Conservation (phyloP, 2,797 vertebrate genomes). For the Helarctos malayanus region DNA sequence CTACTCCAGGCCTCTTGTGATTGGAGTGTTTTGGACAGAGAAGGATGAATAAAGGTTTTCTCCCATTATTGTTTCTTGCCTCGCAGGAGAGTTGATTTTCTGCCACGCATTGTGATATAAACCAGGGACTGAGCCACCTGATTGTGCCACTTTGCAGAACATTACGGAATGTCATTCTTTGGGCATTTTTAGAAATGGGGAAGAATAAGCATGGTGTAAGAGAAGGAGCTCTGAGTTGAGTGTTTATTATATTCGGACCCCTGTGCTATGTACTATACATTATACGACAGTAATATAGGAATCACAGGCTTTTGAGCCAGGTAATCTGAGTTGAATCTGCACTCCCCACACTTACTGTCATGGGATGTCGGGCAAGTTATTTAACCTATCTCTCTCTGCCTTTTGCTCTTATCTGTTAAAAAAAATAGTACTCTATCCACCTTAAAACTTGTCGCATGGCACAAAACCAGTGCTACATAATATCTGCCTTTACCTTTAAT, state of each 20-base stretch:
- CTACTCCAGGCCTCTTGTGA: background rate
- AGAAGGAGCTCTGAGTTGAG: background rate
- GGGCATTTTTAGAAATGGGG: background rate
- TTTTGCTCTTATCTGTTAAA: background rate
- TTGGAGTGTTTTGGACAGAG: background rate
- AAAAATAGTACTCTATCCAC: background rate
- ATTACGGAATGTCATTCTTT: background rate
- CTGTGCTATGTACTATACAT: background rate
- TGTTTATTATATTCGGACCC: background rate
- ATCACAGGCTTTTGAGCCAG: background rate
- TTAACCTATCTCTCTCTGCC: background rate
- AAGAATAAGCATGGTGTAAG: background rate
- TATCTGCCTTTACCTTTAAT: background rate
- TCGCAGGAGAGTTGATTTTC: background rate
- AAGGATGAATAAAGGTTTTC: background rate
- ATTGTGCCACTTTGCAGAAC: background rate
- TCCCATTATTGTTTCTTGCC: background rate
- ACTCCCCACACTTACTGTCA: background rate
- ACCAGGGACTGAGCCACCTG: background rate
- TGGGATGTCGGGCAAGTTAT: background rate
- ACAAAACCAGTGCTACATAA: background rate
- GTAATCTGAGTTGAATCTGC: background rate
- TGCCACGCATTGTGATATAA: accelerated
- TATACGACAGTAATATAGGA: background rate
- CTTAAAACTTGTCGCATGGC: background rate